Evolutionary conservation across 2,113 vertebrate genomes (phyloP).

Genomic region (Ageneiosus marmoratus): DNA sequence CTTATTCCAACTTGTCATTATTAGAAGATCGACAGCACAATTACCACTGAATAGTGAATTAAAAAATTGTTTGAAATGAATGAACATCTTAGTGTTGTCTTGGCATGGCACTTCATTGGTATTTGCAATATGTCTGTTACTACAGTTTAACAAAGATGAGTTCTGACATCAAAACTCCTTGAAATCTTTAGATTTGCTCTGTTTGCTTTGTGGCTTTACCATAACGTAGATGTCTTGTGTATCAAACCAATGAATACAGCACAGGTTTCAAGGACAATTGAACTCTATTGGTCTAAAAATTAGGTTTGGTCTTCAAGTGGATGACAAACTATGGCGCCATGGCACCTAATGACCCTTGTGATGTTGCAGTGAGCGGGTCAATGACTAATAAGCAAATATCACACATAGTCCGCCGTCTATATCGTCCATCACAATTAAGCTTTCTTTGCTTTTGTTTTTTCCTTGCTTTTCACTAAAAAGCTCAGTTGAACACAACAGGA

Average conservation of each 20-base stretch:
- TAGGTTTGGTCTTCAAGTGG: slow-evolving; percentile 59
- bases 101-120: background rate
- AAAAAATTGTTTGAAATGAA: slow-evolving; percentile 15
- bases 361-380: slow-evolving; percentile 58
- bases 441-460: slow-evolving; percentile 12
- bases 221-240: slow-evolving; percentile 45
- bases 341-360: slow-evolving; percentile 63
- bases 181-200: background rate
- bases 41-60: background rate
- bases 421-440: slow-evolving; percentile 59
- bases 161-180: background rate
- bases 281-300: slow-evolving; percentile 58
- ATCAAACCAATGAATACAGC: slow-evolving; percentile 42
- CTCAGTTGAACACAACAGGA: background rate
- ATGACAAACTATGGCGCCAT: slow-evolving; percentile 54
- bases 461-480: slow-evolving; percentile 10
- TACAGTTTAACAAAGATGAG: slow-evolving; percentile 15
- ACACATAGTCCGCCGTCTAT: slow-evolving; percentile 45
- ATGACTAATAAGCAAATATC: slow-evolving; percentile 62
- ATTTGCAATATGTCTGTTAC: background rate
- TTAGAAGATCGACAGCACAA: slow-evolving; percentile 26
- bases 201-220: background rate
- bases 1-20: slow-evolving; percentile 35
- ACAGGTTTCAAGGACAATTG: slow-evolving; percentile 65
- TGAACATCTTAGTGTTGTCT: background rate